A percentile compares a stretch with the other conserved stretches of the same genome.
Evolutionary conservation across 2,113 vertebrate genomes (phyloP).

Genomic region (Cranoglanis bouderius): DNA sequence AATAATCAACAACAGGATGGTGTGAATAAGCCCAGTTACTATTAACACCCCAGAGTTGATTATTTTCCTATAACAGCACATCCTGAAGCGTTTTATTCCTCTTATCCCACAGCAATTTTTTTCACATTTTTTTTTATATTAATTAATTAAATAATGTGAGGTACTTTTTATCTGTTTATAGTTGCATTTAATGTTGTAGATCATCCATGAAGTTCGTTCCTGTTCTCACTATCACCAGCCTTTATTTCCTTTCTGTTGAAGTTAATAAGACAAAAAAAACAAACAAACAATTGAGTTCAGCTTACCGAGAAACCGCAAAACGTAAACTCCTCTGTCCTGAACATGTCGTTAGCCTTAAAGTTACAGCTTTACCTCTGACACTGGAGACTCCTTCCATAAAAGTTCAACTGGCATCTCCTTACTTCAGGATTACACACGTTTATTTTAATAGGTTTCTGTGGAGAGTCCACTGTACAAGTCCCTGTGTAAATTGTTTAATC

Average conservation of each 20-base stretch:
- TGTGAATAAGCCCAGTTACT: too few species aligned
- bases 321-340: not conserved
- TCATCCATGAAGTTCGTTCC: too few species aligned
- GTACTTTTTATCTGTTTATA: too few species aligned
- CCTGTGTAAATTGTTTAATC: not conserved
- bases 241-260: not conserved
- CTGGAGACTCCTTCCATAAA: conserved; percentile 4
- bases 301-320: not conserved
- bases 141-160: too few species aligned
- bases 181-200: too few species aligned
- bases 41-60: not conserved
- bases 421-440: not conserved
- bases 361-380: not conserved
- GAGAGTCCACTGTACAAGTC: not conserved
- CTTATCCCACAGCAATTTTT: too few species aligned
- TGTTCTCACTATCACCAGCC: too few species aligned
- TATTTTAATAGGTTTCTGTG: not conserved
- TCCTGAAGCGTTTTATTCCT: not conserved
- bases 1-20: too few species aligned
- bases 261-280: not conserved
- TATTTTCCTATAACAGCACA: not conserved
- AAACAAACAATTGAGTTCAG: not conserved
- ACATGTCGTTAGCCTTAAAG: not conserved
- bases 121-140: not conserved
- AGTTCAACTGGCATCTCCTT: not conserved